Percentiles rank a stretch among this genome's conserved stretches.
These are phyloP conservation scores for Mola mola DNA, from an alignment of 2,113 vertebrate species.

Conservation along the genomic window DNA sequence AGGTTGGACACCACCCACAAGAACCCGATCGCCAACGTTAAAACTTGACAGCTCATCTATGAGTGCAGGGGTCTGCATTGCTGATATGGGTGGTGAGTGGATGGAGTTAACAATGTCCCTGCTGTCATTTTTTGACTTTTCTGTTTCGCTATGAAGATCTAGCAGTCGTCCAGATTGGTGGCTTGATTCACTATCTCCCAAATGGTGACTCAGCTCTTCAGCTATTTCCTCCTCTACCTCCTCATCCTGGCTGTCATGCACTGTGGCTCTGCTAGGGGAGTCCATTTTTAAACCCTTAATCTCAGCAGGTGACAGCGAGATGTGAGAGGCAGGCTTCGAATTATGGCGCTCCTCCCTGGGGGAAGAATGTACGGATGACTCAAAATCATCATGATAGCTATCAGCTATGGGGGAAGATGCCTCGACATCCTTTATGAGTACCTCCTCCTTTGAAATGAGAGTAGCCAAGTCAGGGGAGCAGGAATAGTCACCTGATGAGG, in stretches of 20 bases:
- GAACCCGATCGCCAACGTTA: slow-evolving; percentile 88
- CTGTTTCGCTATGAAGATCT: slow-evolving; percentile 79
- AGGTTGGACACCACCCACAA: slow-evolving; percentile 90
- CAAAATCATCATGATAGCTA: slow-evolving; percentile 81
- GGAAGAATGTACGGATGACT: slow-evolving; percentile 74
- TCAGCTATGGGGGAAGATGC: slow-evolving; percentile 45
- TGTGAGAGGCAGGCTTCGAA: slow-evolving; percentile 54
- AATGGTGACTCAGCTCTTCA: slow-evolving; percentile 83
- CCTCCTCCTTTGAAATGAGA: slow-evolving; percentile 72
- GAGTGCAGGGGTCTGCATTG: slow-evolving; percentile 33
- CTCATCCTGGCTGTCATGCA: slow-evolving; percentile 61
- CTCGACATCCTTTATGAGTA: slow-evolving; percentile 54
- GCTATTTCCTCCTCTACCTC: slow-evolving; percentile 84
- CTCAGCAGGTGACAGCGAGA: slow-evolving; percentile 46
- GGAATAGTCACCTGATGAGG: slow-evolving; percentile 55
- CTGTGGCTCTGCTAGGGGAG: slow-evolving; percentile 25
- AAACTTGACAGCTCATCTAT: slow-evolving; percentile 83
- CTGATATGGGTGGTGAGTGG: slow-evolving; percentile 52
- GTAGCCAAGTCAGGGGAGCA: slow-evolving; percentile 77
- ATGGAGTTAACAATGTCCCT: slow-evolving; percentile 29
- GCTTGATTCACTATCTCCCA: slow-evolving; percentile 71
- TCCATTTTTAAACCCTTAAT: slow-evolving; percentile 37
- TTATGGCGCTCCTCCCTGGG: slow-evolving; percentile 50
- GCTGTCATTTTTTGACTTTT: slow-evolving; percentile 69
- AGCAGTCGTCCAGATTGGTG: slow-evolving; percentile 77